These are phyloP conservation scores for Diogma glabrata DNA, from an alignment of 2,888 invertebrate genomes.

Conservation along the genomic window DNA sequence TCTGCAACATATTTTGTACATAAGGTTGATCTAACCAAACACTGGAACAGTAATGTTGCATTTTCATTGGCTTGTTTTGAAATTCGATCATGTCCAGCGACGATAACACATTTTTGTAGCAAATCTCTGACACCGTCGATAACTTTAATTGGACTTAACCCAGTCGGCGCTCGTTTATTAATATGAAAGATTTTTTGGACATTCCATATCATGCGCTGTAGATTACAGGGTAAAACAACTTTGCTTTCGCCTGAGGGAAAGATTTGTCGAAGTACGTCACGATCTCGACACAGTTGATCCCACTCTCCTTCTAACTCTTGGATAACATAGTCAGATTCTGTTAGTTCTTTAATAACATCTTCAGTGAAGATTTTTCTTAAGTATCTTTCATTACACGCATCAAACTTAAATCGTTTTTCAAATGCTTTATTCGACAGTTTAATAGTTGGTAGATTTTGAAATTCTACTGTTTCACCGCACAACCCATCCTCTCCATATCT, in stretches of 20 bases:
- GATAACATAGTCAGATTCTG: slow-evolving; percentile 84
- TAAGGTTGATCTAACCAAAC: slow-evolving; percentile 84
- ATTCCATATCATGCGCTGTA: slow-evolving; percentile 99
- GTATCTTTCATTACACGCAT: slow-evolving; percentile 88
- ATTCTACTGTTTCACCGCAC: slow-evolving; percentile 93
- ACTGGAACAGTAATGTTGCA: slow-evolving; percentile 94
- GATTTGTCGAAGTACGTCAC: slow-evolving; percentile 77
- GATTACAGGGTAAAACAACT: slow-evolving; percentile 94
- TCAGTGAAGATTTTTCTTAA: slow-evolving; percentile 83
- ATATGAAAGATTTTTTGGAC: slow-evolving; percentile 99
- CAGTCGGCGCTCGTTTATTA: slow-evolving; percentile 84
- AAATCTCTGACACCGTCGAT: slow-evolving; percentile 84
- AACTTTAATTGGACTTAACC: slow-evolving; percentile 86
- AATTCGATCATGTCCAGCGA: slow-evolving; percentile 86
- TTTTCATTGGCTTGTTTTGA: slow-evolving; percentile 97
- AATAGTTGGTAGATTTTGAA: slow-evolving; percentile 81
- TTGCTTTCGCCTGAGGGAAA: slow-evolving; percentile 96
- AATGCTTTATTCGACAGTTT: slow-evolving; percentile 93
- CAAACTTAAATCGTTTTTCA: slow-evolving; percentile 92
- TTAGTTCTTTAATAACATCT: slow-evolving; percentile 87
- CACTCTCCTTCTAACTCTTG: slow-evolving; percentile 91
- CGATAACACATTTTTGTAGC: slow-evolving; percentile 81
- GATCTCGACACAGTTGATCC: slow-evolving; percentile 83
- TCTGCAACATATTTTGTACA: slow-evolving; percentile 96
- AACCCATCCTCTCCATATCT: slow-evolving; percentile 99